phyloP scores from a whole-genome alignment of 2,888 invertebrate genomes.

The Acanthacorydalis orientalis region DNA sequence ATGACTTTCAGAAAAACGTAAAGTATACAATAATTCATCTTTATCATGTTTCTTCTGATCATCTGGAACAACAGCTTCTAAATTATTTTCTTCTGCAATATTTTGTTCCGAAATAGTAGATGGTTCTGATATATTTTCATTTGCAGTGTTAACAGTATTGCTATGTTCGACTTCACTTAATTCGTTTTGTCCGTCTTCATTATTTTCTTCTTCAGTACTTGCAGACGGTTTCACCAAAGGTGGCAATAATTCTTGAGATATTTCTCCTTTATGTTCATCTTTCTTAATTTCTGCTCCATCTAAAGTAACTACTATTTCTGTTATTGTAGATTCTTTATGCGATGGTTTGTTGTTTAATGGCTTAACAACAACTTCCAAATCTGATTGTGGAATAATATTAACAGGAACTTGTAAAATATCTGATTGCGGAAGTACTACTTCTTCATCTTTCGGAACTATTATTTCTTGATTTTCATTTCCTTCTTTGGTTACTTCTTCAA shows the following conservation, averaged over 20 bases:
- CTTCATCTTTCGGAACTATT: not conserved
- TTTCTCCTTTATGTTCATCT: not conserved
- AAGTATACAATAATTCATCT: not conserved
- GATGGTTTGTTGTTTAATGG: not conserved
- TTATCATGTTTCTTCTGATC: not conserved
- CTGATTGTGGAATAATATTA: not conserved
- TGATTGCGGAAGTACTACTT: not conserved
- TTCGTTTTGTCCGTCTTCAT: too few species aligned
- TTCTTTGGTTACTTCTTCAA: not conserved
- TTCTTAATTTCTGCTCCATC: not conserved
- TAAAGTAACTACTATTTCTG: not conserved
- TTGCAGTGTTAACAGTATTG: too few species aligned
- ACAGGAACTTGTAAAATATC: not conserved
- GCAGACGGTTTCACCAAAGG: not conserved
- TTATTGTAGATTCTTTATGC: not conserved
- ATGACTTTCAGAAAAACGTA: slow-evolving; percentile 3
- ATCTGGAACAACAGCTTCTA: not conserved
- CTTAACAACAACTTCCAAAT: not conserved
- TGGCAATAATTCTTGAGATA: not conserved
- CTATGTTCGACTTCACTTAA: too few species aligned
- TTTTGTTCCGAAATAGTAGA: not conserved
- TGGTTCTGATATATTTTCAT: too few species aligned
- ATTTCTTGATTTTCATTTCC: slow-evolving; percentile 1
- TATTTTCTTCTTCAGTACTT: too few species aligned
- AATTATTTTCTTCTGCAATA: not conserved